These are phyloP conservation scores for Peromyscus aztecus DNA, from an alignment of 2,797 vertebrate species.

Conservation along the genomic window DNA sequence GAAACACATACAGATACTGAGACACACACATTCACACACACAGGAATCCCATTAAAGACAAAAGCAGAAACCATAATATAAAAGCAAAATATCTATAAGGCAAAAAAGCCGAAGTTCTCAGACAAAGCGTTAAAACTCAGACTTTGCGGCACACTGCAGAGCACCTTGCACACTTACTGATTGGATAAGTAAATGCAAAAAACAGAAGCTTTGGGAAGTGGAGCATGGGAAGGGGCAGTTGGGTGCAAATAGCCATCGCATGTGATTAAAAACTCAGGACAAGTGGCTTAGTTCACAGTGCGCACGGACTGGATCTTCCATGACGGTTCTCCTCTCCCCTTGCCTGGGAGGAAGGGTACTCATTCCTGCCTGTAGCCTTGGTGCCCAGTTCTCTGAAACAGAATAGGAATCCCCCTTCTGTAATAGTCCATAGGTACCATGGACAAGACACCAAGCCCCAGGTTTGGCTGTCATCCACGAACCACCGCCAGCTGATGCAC, in stretches of 20 bases:
- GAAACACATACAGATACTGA: neutral
- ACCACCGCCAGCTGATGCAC: neutral
- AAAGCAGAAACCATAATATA: neutral
- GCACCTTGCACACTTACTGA: neutral
- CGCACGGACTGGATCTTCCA: neutral
- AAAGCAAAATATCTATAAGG: neutral
- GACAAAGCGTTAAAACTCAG: neutral
- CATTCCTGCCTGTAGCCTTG: neutral
- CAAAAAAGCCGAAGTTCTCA: neutral
- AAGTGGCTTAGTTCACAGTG: neutral
- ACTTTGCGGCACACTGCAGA: neutral
- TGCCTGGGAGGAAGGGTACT: neutral
- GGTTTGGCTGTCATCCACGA: neutral
- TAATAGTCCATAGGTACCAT: neutral
- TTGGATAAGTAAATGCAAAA: slow-evolving; percentile 6
- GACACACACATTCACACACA: neutral
- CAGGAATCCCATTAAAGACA: neutral
- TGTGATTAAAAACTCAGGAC: neutral
- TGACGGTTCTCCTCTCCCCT: neutral
- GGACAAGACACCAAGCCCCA: neutral
- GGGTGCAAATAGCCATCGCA: neutral
- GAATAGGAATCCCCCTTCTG: neutral
- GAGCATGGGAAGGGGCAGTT: neutral
- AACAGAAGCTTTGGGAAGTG: neutral
- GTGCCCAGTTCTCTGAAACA: neutral